A percentile compares a stretch with the other conserved stretches of the same genome.
Evolutionary conservation across 2,113 vertebrate species (phyloP).

Genomic region (Colossoma macropomum): DNA sequence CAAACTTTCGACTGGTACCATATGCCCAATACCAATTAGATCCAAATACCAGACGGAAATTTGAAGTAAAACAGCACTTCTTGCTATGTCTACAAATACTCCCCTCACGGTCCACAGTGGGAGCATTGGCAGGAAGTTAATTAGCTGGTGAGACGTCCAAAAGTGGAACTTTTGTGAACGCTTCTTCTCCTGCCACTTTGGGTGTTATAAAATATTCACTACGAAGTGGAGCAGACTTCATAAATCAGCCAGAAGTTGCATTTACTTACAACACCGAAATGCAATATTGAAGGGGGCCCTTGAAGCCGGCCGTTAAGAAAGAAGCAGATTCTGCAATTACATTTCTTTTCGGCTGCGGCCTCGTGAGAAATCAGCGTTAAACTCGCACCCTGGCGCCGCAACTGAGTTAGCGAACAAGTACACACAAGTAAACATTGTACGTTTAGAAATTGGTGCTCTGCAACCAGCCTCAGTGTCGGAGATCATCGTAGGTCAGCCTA

Average conservation of each 20-base stretch:
- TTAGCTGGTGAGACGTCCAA: conserved; percentile 22
- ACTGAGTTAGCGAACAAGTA: not conserved
- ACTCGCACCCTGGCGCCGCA: not conserved
- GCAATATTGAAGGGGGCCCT: not conserved
- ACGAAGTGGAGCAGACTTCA: not conserved
- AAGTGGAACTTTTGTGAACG: not conserved
- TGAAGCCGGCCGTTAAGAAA: not conserved
- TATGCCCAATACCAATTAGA: not conserved
- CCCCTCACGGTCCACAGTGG: not conserved
- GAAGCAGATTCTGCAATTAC: not conserved
- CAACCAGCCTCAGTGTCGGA: not conserved
- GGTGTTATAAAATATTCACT: conserved; percentile 1
- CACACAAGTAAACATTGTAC: not conserved
- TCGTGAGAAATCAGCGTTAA: not conserved
- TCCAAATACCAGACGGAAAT: not conserved
- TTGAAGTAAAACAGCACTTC: not conserved
- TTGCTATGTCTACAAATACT: not conserved
- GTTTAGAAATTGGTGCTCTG: not conserved
- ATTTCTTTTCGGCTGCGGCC: not conserved
- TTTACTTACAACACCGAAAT: not conserved
- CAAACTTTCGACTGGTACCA: not conserved
- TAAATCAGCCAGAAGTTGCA: conserved; percentile 4
- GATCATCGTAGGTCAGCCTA: too few species aligned
- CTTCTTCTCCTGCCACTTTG: conserved; percentile 3
- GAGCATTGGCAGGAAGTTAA: not conserved